A percentile compares a stretch with the other conserved stretches of the same genome.
Evolutionary conservation across 1,140 invertebrate species (phyloP).

Genomic region (Bombus consobrinus): DNA sequence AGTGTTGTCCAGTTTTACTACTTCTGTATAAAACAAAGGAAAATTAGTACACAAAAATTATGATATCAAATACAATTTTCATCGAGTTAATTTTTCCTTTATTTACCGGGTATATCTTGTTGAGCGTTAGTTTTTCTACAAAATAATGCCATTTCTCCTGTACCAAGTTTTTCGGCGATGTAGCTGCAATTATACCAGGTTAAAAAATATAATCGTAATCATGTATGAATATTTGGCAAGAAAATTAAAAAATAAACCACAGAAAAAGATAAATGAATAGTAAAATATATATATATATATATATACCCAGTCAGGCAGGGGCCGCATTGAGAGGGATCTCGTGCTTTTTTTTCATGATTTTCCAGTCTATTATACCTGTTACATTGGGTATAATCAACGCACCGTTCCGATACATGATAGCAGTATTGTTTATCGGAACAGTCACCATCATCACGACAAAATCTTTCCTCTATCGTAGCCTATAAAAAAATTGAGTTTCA

Average conservation of each 20-base stretch:
- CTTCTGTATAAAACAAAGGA: neutral
- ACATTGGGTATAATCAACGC: slow-evolving; percentile 73
- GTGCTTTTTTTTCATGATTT: slow-evolving; percentile 56
- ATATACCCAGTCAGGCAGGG: slow-evolving; percentile 69
- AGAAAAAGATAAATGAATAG: neutral
- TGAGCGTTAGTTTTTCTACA: slow-evolving; percentile 30
- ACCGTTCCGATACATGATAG: slow-evolving; percentile 69
- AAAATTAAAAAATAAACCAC: neutral
- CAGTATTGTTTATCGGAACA: slow-evolving; percentile 73
- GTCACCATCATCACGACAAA: slow-evolving; percentile 69
- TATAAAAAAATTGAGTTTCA: slow-evolving; percentile 2
- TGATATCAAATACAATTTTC: neutral
- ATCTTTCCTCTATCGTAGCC: slow-evolving; percentile 42
- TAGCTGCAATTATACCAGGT: slow-evolving; percentile 34
- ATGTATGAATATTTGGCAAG: neutral
- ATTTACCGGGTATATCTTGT: slow-evolving; percentile 15
- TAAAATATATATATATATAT: slow-evolving; percentile 24
- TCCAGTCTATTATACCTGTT: slow-evolving; percentile 70
- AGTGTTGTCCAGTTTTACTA: too few relatives aligned
- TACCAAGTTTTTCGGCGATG: slow-evolving; percentile 37
- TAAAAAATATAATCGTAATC: neutral
- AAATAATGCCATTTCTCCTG: slow-evolving; percentile 34
- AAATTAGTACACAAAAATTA: slow-evolving; percentile 17
- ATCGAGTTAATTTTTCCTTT: neutral
- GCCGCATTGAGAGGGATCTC: slow-evolving; percentile 72